phyloP scores from a whole-genome alignment of 2,797 vertebrate species.

The Simalia tracyae region DNA sequence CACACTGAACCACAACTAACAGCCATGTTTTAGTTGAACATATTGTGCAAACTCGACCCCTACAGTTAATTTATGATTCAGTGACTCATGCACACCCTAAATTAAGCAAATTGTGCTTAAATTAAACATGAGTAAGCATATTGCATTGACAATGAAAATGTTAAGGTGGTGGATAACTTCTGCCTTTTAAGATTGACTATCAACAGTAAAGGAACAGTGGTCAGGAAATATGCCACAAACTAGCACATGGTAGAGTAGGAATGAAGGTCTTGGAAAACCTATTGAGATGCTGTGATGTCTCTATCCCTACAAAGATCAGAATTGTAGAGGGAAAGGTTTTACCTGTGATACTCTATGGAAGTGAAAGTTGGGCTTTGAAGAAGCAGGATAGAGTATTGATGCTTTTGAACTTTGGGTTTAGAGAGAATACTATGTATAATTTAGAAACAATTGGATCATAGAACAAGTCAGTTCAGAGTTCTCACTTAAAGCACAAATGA shows the following conservation, averaged over 20 bases:
- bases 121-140: not conserved
- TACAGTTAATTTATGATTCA: not conserved
- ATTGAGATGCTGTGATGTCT: not conserved
- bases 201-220: not conserved
- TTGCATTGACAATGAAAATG: not conserved
- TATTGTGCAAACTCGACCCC: not conserved
- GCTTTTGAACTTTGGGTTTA: not conserved
- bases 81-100: not conserved
- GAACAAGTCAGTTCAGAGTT: not conserved
- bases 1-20: not conserved
- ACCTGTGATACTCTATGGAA: not conserved
- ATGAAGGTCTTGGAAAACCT: not conserved
- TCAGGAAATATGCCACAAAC: not conserved
- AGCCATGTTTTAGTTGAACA: not conserved
- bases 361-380: not conserved
- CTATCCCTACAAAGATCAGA: not conserved
- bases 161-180: not conserved
- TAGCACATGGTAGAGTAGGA: not conserved
- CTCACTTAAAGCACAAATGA: not conserved
- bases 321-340: not conserved
- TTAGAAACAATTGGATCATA: not conserved
- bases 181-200: not conserved
- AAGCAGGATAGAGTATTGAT: not conserved
- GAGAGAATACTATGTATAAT: not conserved
- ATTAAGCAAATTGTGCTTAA: not conserved